Conservation (phyloP, 1,140 invertebrate species). For the Drosophila lini region DNA sequence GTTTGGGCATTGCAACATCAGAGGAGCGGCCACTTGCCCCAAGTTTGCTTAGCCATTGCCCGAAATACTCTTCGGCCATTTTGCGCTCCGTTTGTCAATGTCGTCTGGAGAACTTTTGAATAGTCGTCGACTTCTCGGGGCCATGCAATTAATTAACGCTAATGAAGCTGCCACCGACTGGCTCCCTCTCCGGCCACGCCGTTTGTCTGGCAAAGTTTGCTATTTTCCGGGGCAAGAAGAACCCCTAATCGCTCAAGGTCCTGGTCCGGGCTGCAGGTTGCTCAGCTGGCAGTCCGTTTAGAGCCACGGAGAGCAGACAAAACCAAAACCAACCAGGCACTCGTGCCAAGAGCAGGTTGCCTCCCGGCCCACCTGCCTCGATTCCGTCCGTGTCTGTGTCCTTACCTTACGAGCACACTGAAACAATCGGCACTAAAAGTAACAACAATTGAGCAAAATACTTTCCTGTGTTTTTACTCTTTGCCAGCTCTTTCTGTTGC, state of each 20-base stretch:
- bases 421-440: slow-evolving; percentile 77
- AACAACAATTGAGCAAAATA: slow-evolving; percentile 80
- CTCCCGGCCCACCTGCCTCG: slow-evolving; percentile 18
- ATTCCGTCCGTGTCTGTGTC: slow-evolving; percentile 3
- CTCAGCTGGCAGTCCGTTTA: slow-evolving; percentile 44
- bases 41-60: slow-evolving; percentile 32
- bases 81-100: slow-evolving; percentile 78
- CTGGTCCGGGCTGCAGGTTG: slow-evolving; percentile 39
- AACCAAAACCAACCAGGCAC: slow-evolving; percentile 64
- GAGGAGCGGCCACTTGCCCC: slow-evolving; percentile 5
- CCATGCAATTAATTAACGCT: slow-evolving; percentile 78
- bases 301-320: slow-evolving; percentile 39
- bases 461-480: slow-evolving; percentile 68
- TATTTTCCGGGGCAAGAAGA: slow-evolving; percentile 23
- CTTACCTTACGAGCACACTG: slow-evolving; percentile 20
- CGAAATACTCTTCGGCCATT: slow-evolving; percentile 56
- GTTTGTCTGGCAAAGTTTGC: slow-evolving; percentile 54
- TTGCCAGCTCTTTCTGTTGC: slow-evolving; percentile 22
- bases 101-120: slow-evolving; percentile 56
- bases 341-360: slow-evolving; percentile 69
- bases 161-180: slow-evolving; percentile 62
- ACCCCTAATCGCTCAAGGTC: slow-evolving; percentile 68
- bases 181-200: slow-evolving; percentile 2
- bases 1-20: slow-evolving; percentile 37
- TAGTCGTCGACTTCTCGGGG: slow-evolving; percentile 57